These are phyloP conservation scores for Deroptyus accipitrinus DNA, from an alignment of 2,113 vertebrate genomes.

Conservation along the genomic window DNA sequence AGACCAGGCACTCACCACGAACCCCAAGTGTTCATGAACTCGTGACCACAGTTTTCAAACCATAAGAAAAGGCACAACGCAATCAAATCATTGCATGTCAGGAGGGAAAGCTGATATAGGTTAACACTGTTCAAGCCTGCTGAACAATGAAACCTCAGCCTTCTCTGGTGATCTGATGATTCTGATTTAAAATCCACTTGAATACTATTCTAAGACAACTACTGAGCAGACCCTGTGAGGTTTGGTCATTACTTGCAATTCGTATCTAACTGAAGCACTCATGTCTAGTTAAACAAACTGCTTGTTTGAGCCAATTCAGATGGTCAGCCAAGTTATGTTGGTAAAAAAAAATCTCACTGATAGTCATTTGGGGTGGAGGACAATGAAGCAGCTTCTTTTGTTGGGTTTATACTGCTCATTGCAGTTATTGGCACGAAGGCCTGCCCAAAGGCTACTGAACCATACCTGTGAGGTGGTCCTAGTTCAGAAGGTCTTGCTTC, in stretches of 20 bases:
- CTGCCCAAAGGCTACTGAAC: not conserved
- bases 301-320: not conserved
- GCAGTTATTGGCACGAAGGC: fast-evolving
- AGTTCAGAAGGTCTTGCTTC: not conserved
- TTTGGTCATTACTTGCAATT: not conserved
- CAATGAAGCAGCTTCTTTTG: not conserved
- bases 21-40: not conserved
- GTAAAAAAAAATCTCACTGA: not conserved
- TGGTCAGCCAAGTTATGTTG: not conserved
- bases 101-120: not conserved
- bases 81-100: not conserved
- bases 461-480: not conserved
- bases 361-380: not conserved
- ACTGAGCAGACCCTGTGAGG: not conserved
- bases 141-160: not conserved
- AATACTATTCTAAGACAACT: not conserved
- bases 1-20: not conserved
- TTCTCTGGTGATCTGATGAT: not conserved
- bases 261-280: not conserved
- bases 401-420: not conserved
- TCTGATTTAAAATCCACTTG: not conserved
- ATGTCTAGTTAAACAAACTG: not conserved
- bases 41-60: not conserved
- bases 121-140: not conserved
- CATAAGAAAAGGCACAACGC: not conserved